Percentiles rank a stretch among this genome's conserved stretches.
These are phyloP conservation scores for Coronaproctus castanopsis DNA, from an alignment of 2,888 invertebrate genomes.

Conservation along the genomic window DNA sequence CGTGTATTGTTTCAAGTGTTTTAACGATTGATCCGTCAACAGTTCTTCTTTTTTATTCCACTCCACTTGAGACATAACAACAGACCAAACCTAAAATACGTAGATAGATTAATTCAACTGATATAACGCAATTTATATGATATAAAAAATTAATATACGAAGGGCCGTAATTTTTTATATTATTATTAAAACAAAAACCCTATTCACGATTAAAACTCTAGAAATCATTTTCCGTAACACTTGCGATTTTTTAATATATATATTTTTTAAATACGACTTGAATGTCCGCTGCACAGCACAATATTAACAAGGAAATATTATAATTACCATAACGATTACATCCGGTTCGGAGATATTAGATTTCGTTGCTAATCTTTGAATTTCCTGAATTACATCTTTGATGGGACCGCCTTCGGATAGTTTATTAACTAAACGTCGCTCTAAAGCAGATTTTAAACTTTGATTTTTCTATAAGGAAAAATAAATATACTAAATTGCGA, in stretches of 20 bases:
- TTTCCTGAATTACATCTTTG: constrained; percentile 64
- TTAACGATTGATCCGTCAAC: constrained; percentile 83
- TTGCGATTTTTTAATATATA: no score
- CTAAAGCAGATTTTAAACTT: constrained; percentile 59
- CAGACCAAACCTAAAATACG: constrained; percentile 61
- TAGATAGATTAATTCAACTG: neutral
- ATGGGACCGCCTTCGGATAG: constrained; percentile 68
- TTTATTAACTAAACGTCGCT: constrained; percentile 55
- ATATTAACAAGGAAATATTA: no score
- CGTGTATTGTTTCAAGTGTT: constrained; percentile 70
- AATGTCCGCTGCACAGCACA: no score
- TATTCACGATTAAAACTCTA: no score
- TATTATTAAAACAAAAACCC: neutral
- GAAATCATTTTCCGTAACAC: no score
- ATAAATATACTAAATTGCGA: neutral
- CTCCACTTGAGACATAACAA: constrained; percentile 85
- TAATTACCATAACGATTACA: constrained; percentile 63
- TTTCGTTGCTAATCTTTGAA: constrained; percentile 65
- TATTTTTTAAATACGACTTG: no score
- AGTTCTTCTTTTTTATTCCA: constrained; percentile 98
- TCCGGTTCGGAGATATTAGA: constrained; percentile 78
- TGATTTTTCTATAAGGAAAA: constrained; percentile 37
- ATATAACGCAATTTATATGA: neutral
- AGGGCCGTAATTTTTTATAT: neutral
- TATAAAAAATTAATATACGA: neutral